Conservation (phyloP, 1,140 invertebrate species). For the Brachionus sp. region DNA sequence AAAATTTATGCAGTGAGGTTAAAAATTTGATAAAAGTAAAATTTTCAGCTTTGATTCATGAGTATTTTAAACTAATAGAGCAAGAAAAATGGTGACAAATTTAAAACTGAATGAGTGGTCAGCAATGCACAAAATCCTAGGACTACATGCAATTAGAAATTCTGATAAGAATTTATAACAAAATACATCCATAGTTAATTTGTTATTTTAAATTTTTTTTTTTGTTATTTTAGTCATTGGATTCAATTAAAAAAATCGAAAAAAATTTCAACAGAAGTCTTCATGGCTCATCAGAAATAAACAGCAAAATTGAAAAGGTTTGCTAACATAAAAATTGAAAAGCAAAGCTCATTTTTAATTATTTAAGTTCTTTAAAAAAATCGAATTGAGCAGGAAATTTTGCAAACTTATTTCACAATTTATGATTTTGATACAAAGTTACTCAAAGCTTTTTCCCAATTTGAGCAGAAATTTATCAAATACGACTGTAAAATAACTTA, state of each 20-base stretch:
- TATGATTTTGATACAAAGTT: conserved; percentile 42
- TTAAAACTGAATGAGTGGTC: no score
- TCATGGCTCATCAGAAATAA: conserved; percentile 19
- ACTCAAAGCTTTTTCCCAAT: conserved; percentile 17
- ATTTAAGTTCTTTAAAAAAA: conserved; percentile 34
- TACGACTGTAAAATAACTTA: not conserved
- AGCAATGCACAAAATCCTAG: no score
- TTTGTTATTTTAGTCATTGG: not conserved
- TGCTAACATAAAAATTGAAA: not conserved
- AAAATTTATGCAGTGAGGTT: no score
- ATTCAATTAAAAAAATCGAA: conserved; percentile 12
- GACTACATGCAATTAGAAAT: no score
- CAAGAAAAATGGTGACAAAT: no score
- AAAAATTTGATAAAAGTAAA: no score
- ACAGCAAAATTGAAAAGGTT: conserved; percentile 35
- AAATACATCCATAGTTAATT: no score
- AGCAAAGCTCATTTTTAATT: not conserved
- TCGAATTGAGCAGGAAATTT: conserved; percentile 33
- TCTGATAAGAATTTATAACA: no score
- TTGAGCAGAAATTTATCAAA: conserved; percentile 12
- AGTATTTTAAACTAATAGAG: no score
- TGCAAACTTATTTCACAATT: conserved; percentile 33
- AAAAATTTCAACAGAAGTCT: not conserved
- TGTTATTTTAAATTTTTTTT: no score
- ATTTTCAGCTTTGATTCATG: no score